A percentile compares a stretch with the other conserved stretches of the same genome.
Conservation (phyloP, 2,797 vertebrate species). For the Hypotaenidia philippensis region DNA sequence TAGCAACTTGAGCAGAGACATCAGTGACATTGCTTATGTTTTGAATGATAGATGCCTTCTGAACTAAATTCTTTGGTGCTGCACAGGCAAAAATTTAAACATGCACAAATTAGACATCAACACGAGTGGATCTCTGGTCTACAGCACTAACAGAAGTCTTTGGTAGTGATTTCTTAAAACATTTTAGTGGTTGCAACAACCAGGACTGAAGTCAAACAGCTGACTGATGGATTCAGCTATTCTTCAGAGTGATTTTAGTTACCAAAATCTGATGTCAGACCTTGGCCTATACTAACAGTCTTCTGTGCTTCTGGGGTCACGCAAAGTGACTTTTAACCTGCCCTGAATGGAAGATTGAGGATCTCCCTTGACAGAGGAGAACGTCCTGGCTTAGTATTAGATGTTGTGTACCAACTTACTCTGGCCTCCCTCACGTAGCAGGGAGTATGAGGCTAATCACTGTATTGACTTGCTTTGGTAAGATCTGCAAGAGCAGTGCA, state of each 20-base stretch:
- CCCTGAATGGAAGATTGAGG: neutral
- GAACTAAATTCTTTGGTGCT: neutral
- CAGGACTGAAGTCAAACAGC: neutral
- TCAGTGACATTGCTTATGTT: neutral
- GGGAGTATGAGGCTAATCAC: neutral
- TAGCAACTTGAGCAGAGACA: neutral
- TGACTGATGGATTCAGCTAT: neutral
- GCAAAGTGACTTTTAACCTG: neutral
- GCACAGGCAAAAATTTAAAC: neutral
- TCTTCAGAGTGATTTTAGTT: neutral
- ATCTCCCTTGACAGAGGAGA: neutral
- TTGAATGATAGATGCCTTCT: neutral
- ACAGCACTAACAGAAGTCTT: neutral
- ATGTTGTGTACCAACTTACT: neutral
- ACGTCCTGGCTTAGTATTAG: neutral
- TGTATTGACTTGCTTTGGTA: neutral
- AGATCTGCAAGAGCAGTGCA: neutral
- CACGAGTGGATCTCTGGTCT: neutral
- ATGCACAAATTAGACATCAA: neutral
- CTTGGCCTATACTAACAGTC: neutral
- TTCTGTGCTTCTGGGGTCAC: neutral
- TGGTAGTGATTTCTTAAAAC: neutral
- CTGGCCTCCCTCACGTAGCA: neutral
- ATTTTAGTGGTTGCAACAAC: neutral
- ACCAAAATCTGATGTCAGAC: neutral